phyloP scores from a whole-genome alignment of 2,113 vertebrate species.

The Noctilio leporinus region DNA sequence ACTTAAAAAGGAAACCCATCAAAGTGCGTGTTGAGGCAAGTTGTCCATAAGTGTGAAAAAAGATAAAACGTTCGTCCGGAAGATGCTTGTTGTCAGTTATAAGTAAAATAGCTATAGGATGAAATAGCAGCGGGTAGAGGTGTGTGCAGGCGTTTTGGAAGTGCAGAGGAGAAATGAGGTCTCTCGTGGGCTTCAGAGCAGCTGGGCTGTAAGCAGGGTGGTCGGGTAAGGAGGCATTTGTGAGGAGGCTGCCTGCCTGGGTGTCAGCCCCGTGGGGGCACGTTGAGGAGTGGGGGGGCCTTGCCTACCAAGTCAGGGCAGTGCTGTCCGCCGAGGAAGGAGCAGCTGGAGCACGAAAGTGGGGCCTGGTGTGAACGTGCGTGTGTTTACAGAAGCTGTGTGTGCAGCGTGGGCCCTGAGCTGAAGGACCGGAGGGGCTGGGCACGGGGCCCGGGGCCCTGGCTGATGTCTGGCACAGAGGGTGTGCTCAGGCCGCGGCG shows the following conservation, averaged over 20 bases:
- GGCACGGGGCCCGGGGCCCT: background rate
- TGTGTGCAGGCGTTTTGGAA: background rate
- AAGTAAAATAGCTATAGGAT: background rate
- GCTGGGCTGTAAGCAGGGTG: background rate
- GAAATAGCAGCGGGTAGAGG: background rate
- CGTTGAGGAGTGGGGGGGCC: background rate
- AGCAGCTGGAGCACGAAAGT: background rate
- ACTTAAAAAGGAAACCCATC: background rate
- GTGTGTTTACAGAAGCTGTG: rapidly evolving
- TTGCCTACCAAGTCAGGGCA: background rate
- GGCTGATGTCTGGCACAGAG: background rate
- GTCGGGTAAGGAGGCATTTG: background rate
- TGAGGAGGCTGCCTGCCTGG: background rate
- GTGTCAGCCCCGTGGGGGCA: background rate
- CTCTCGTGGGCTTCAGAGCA: background rate
- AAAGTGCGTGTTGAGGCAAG: background rate
- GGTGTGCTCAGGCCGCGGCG: background rate
- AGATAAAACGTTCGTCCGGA: background rate
- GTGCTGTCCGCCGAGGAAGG: rapidly evolving
- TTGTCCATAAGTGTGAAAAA: background rate
- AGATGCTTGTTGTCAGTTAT: background rate
- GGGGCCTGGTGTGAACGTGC: too few relatives aligned
- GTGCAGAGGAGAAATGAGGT: background rate
- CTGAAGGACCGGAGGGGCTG: background rate
- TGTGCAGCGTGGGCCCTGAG: background rate